phyloP scores from a whole-genome alignment of 2,797 vertebrate genomes.

The Muraenolepis orangiensis region DNA sequence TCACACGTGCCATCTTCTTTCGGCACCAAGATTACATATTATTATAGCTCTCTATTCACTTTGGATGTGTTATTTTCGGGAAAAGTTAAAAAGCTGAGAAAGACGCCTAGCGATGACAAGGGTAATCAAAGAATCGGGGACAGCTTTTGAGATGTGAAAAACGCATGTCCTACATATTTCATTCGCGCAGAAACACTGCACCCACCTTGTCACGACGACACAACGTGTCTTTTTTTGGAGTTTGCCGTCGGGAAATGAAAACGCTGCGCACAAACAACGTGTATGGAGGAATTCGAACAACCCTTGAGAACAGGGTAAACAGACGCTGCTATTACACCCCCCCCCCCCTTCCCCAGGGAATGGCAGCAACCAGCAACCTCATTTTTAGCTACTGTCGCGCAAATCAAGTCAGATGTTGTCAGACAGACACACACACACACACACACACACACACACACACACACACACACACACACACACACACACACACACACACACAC shows the following conservation, averaged over 20 bases:
- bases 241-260: neutral
- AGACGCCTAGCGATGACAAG: no score
- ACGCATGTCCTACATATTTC: slow-evolving; percentile 25
- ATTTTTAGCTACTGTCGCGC: neutral
- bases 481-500: neutral
- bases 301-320: neutral
- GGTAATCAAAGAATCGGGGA: slow-evolving; percentile 23
- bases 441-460: neutral
- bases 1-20: no score
- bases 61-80: no score
- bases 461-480: neutral
- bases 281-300: neutral
- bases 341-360: neutral
- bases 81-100: no score
- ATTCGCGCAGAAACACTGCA: neutral
- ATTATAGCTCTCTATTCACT: no score
- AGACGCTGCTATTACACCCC: neutral
- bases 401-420: neutral
- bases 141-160: slow-evolving; percentile 18
- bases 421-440: neutral
- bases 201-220: neutral
- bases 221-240: neutral
- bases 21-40: no score
- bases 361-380: neutral
- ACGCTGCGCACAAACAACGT: neutral